A percentile compares a stretch with the other conserved stretches of the same genome.
These are phyloP conservation scores for Liopterus haemorrhoidalis DNA, from an alignment of 2,888 invertebrate species.

Conservation along the genomic window DNA sequence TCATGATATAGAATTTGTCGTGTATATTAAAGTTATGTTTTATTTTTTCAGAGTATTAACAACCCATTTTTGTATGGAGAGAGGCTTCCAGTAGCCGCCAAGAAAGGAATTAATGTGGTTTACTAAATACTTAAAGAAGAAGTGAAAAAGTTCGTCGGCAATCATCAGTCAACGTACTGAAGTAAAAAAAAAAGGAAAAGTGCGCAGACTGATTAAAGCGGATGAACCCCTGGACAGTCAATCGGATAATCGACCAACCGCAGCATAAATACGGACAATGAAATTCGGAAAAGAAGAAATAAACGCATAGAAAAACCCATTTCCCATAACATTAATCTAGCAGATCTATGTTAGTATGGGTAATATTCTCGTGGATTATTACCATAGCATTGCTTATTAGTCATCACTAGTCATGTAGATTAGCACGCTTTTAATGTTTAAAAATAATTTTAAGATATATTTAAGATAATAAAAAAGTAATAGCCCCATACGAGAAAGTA, in stretches of 20 bases:
- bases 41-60: slow-evolving; percentile 54
- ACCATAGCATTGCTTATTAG: not conserved
- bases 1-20: too few relatives aligned
- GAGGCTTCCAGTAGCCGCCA: slow-evolving; percentile 84
- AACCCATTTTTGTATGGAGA: slow-evolving; percentile 85
- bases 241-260: slow-evolving; percentile 3
- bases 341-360: slow-evolving; percentile 5
- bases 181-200: too few relatives aligned
- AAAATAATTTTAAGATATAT: too few relatives aligned
- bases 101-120: slow-evolving; percentile 75
- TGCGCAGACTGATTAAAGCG: not conserved
- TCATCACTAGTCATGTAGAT: slow-evolving; percentile 1
- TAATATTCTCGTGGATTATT: not conserved
- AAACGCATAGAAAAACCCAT: too few relatives aligned
- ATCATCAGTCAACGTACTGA: not conserved
- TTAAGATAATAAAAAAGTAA: too few relatives aligned
- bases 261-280: not conserved
- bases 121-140: slow-evolving; percentile 38
- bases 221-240: slow-evolving; percentile 5
- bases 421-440: slow-evolving; percentile 8
- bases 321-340: too few relatives aligned
- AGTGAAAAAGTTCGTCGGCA: not conserved
- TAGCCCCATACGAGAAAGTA: too few relatives aligned
- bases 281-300: not conserved
- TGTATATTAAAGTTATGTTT: too few relatives aligned